Evolutionary conservation across 2,113 vertebrate species (phyloP), one percentile per base, ranked within the genome.

Genomic region (Parotia lawesii): DNA sequence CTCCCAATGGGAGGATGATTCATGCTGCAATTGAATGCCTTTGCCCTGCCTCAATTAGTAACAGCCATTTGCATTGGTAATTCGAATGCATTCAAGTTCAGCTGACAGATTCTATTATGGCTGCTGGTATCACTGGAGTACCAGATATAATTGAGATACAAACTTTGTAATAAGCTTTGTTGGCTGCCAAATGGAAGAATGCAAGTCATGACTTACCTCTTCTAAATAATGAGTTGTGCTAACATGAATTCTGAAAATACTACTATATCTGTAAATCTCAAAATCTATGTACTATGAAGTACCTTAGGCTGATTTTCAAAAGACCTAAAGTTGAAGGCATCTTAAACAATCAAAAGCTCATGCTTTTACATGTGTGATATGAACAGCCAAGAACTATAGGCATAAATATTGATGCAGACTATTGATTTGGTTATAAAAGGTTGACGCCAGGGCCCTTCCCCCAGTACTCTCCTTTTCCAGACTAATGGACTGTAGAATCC

Each of bases 1-100:
- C 37, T 85, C 38, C 72, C 79, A 28, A 16, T 6, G 54, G 65
- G 75, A 93, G 40, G 38, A 74, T 85, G 47, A 89, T 83, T 87
- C 75, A 83, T 83, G 51, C 65, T 71, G 50, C 50, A 87, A 78
- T 10, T 60, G 65, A 88, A 92, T 67, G 69, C 51, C 47, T 88
- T 28, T 83, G 75, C 60, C 64, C 76, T 81, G 72, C 61, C 70
- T 48, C 56, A 74, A 77, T 92, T 96, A 94, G 74, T 92, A 93
- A 84, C 20, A 93, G 23, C 35, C 50, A 78, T 90, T 90, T 95
- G 88, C 73, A 71, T 24, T 71, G 53, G 60, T 62, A 84, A 93
- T 84, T 88, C 7, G 1, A 76, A 80, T 25, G 76, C 48, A 51
- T 44, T 51, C 45, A 38, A 66, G 47, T 38, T 95, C 53, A 84